phyloP scores from a whole-genome alignment of 1,140 invertebrate genomes.

The Cherax quadricarinatus region DNA sequence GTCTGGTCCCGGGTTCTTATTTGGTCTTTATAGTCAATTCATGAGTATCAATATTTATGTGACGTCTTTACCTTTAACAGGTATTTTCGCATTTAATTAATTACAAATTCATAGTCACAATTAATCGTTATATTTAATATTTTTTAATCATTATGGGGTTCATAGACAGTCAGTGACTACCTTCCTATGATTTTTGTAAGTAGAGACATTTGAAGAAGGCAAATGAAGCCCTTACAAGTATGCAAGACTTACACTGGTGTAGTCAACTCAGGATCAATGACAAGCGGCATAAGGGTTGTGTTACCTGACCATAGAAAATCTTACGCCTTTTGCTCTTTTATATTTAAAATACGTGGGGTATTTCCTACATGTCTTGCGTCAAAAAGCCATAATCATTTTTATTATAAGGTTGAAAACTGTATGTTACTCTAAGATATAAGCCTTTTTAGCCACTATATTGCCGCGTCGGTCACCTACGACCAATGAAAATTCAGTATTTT shows the following conservation, averaged over 20 bases:
- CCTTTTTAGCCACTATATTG: slow-evolving; percentile 52
- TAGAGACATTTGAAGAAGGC: slow-evolving; percentile 42
- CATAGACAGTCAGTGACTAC: background rate
- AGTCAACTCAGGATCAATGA: slow-evolving; percentile 14
- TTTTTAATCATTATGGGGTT: background rate
- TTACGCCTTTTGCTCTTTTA: slow-evolving; percentile 66
- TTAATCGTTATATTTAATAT: background rate
- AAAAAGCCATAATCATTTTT: slow-evolving; percentile 53
- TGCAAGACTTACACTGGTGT: slow-evolving; percentile 43
- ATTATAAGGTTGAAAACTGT: slow-evolving; percentile 61
- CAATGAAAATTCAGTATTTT: slow-evolving; percentile 71
- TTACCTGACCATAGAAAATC: slow-evolving; percentile 40
- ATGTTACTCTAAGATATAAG: slow-evolving; percentile 37
- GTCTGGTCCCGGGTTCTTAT: background rate
- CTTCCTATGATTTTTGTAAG: slow-evolving; percentile 55
- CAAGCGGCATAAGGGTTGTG: slow-evolving; percentile 21
- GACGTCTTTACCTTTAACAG: background rate
- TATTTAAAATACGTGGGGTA: slow-evolving; percentile 72
- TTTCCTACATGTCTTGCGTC: slow-evolving; percentile 66
- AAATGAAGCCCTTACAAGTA: slow-evolving; percentile 67
- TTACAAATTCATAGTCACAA: background rate
- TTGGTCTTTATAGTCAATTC: background rate
- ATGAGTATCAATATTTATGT: background rate
- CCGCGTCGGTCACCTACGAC: slow-evolving; percentile 46
- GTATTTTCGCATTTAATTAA: background rate